These are phyloP conservation scores for Hirtodrosophila trivittata DNA, from an alignment of 2,888 invertebrate genomes.

Conservation along the genomic window DNA sequence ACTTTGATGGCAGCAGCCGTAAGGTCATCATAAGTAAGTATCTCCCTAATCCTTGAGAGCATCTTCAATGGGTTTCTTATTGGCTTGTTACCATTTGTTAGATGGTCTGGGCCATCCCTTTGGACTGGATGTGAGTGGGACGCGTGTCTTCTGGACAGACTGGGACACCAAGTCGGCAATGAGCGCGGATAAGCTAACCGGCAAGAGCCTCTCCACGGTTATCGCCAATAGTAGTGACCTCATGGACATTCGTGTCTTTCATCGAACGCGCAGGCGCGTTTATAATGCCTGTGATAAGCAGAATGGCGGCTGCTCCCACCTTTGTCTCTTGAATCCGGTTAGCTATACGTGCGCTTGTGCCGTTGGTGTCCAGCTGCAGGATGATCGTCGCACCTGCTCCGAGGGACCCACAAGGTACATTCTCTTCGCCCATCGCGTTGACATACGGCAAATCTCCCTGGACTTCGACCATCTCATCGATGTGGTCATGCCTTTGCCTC, in stretches of 20 bases:
- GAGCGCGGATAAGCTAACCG: slow-evolving; percentile 90
- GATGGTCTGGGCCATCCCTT: slow-evolving; percentile 90
- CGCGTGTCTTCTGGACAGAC: slow-evolving; percentile 93
- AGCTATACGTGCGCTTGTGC: slow-evolving; percentile 91
- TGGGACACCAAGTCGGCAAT: slow-evolving; percentile 92
- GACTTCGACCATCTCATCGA: slow-evolving; percentile 93
- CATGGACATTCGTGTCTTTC: slow-evolving; percentile 93
- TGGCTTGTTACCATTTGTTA: too few relatives aligned
- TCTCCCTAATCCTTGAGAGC: too few relatives aligned
- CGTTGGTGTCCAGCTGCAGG: slow-evolving; percentile 89
- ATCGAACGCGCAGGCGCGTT: slow-evolving; percentile 87
- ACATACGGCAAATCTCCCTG: slow-evolving; percentile 91
- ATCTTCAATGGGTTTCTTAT: too few relatives aligned
- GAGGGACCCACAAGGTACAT: slow-evolving; percentile 90
- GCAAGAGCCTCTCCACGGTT: slow-evolving; percentile 87
- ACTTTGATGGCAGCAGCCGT: slow-evolving; percentile 90
- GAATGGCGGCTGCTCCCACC: slow-evolving; percentile 92
- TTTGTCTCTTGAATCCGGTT: slow-evolving; percentile 89
- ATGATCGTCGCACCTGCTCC: slow-evolving; percentile 86
- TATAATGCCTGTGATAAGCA: slow-evolving; percentile 86
- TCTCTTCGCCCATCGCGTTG: slow-evolving; percentile 91
- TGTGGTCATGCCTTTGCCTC: slow-evolving; percentile 89
- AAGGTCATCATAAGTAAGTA: slow-evolving; percentile 87
- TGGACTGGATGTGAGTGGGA: slow-evolving; percentile 90
- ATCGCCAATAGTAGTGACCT: slow-evolving; percentile 90